Base-by-base conservation (phyloP, 2,888 invertebrate genomes). In the Rotaria macrura region DNA sequence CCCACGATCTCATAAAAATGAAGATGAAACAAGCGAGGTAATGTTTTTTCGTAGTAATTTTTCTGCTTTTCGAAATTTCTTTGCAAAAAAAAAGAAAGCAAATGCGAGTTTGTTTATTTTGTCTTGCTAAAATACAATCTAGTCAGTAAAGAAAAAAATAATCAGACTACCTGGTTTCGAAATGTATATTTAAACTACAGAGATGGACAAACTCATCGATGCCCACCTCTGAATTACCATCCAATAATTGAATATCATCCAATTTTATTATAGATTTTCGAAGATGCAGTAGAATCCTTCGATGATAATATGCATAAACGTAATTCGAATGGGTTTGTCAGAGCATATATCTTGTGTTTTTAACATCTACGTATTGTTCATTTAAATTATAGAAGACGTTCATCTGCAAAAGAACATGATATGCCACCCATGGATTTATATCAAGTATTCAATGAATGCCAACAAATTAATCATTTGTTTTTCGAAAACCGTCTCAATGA, bases 401-500 rank as follows among this genome's bases (percentile, higher is more conserved):
- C 79, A 20, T 43, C n/a, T 25, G 10, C 43, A 40, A 43, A 25
- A 43, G 25, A n/a, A 79, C 0, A 17, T 40, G 79, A 40, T 25
- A 43, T 10, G n/a, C 12, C 79, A 25, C 23, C 12, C 2, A 23
- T 79, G 25, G 79, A 89, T 90, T 85, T 89, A 95, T 88, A 92
- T 93, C 65, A 92, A 93, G 52, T 93, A 95, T 1, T 93, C 96
- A 87, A 92, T 93, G 85, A 95, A 96, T 89, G 94, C 94, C 25
- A 94, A 94, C 89, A 91, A 92, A 85, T 95, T 96, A 0, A 93
- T 96, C n/a, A 93, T 94, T 89, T 93, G 94, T 88, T 97, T 97
- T 91, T 95, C 97, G 90, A 96, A 96, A 91, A 97, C 97, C 90
- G 94, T 93, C 85, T 92, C 95, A 87, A 93, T 96, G 93, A 93